Conservation (phyloP, 2,113 vertebrate genomes). For the Toxotes chatareus region DNA sequence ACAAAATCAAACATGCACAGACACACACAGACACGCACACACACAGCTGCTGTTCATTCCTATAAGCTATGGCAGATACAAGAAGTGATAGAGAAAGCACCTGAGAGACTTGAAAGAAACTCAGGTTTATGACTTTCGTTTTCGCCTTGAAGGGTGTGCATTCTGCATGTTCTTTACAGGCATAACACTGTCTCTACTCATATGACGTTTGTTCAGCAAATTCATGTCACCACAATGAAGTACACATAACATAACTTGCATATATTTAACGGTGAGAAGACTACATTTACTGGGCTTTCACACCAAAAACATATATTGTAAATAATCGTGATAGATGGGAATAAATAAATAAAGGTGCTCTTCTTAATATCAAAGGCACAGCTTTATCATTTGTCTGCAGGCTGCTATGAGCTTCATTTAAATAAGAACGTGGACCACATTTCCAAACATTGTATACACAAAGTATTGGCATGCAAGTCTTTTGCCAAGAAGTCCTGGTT, state of each 20-base stretch:
- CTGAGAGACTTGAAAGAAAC: slow-evolving; percentile 4
- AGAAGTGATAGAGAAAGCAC: slow-evolving; percentile 1
- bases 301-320: not conserved
- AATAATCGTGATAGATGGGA: not conserved
- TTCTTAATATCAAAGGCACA: not conserved
- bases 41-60: not conserved
- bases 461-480: not conserved
- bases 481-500: not conserved
- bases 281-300: not conserved
- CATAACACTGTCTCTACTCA: not conserved
- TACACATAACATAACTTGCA: no score
- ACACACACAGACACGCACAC: slow-evolving; percentile 15
- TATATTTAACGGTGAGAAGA: not conserved
- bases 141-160: not conserved
- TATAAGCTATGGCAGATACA: not conserved
- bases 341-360: not conserved
- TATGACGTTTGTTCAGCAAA: not conserved
- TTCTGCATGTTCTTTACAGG: not conserved
- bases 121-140: not conserved
- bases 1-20: slow-evolving; percentile 12
- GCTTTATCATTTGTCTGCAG: not conserved
- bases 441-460: not conserved
- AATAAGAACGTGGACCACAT: not conserved
- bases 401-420: not conserved
- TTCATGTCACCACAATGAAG: not conserved